Percentiles rank a stretch among this genome's conserved stretches.
Evolutionary conservation across 2,888 invertebrate genomes (phyloP).

Genomic region (Xylota segnis): DNA sequence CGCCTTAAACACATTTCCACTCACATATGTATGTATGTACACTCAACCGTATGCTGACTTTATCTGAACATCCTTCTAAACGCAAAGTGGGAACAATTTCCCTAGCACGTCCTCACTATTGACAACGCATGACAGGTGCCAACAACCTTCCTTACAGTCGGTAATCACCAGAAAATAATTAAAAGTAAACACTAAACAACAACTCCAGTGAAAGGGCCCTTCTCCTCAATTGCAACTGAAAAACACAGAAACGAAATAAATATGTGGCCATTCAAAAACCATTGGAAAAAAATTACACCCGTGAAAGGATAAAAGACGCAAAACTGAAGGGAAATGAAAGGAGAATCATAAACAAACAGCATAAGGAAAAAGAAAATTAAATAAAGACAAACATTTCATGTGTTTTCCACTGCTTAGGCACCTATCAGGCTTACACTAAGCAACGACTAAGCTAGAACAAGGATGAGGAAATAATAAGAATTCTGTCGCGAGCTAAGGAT

Average conservation of each 20-base stretch:
- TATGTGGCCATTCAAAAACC: conserved; percentile 59
- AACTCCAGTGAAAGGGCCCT: conserved; percentile 23
- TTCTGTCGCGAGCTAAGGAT: conserved; percentile 57
- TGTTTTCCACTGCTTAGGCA: conserved; percentile 42
- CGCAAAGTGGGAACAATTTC: neutral
- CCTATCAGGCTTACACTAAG: conserved; percentile 54
- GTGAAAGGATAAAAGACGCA: conserved; percentile 43
- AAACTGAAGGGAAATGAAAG: conserved; percentile 40
- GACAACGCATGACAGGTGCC: conserved; percentile 41
- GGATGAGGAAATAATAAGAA: conserved; percentile 46
- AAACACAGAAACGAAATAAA: conserved; percentile 53
- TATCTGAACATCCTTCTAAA: neutral
- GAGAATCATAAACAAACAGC: conserved; percentile 71
- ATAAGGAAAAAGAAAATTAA: conserved; percentile 71
- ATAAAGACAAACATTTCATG: conserved; percentile 65
- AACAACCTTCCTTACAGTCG: conserved; percentile 35
- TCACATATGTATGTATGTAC: too few relatives aligned
- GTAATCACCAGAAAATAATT: conserved; percentile 71
- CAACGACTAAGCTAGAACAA: conserved; percentile 33
- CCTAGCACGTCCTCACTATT: conserved; percentile 1
- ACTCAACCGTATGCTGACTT: neutral
- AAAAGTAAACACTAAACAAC: conserved; percentile 70
- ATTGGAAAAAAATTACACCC: conserved; percentile 34
- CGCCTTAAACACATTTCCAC: too few relatives aligned
- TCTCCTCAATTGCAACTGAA: conserved; percentile 56